Evolutionary conservation across 2,113 vertebrate species (phyloP).

Genomic region (Colinus virginianus): DNA sequence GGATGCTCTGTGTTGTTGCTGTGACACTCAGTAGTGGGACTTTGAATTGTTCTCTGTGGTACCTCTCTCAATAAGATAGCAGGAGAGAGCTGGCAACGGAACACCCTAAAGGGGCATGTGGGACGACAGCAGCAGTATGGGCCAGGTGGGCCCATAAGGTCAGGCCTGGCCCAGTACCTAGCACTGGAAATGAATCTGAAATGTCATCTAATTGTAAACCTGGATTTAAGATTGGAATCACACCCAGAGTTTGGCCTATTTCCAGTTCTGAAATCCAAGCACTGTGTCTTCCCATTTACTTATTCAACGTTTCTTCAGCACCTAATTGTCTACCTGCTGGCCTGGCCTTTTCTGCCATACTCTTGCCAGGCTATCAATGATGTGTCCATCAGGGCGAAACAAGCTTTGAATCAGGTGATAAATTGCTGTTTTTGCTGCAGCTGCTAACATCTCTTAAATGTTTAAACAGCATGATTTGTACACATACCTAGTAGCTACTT

Average conservation of each 20-base stretch:
- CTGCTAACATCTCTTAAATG: conserved; percentile 56
- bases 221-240: neutral
- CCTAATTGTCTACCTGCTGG: conserved; percentile 7
- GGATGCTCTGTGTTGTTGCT: neutral
- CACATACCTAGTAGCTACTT: conserved; percentile 28
- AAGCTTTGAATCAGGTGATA: conserved; percentile 17
- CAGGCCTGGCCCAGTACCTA: neutral
- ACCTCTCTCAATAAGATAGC: neutral
- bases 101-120: fast-evolving
- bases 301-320: neutral
- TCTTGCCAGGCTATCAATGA: neutral
- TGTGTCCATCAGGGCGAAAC: neutral
- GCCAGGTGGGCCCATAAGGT: neutral
- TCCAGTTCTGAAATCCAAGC: conserved; percentile 6
- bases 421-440: conserved; percentile 27
- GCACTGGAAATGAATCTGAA: neutral
- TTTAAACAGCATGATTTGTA: conserved; percentile 56
- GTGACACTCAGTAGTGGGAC: neutral
- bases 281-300: neutral
- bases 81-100: neutral
- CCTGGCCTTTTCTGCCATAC: neutral
- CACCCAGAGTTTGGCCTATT: neutral
- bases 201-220: neutral
- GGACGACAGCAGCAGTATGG: neutral
- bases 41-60: fast-evolving